Conservation (phyloP, 2,888 invertebrate species). For the Emmelina monodactyla region DNA sequence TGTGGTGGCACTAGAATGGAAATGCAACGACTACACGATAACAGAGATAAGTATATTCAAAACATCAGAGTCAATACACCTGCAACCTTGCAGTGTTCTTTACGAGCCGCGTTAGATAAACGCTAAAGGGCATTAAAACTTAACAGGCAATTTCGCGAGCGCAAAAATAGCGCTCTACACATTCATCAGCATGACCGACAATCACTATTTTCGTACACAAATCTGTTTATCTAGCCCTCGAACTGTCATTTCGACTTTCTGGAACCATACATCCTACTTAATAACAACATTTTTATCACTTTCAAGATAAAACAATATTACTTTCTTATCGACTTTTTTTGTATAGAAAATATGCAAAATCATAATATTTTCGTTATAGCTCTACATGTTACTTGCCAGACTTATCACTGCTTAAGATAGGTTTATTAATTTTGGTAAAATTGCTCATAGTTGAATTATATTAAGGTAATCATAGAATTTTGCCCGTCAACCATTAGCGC, state of each 20-base stretch:
- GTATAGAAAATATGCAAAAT: too few relatives aligned
- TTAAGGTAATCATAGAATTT: too few relatives aligned
- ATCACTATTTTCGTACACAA: not conserved
- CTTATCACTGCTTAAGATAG: too few relatives aligned
- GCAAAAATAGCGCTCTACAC: conserved; percentile 11
- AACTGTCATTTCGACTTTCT: too few relatives aligned
- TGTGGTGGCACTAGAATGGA: conserved; percentile 23
- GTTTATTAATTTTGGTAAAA: too few relatives aligned
- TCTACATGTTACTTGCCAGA: too few relatives aligned
- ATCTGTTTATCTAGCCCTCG: not conserved
- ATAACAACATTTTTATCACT: not conserved
- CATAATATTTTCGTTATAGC: too few relatives aligned
- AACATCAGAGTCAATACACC: conserved; percentile 61
- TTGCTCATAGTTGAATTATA: too few relatives aligned
- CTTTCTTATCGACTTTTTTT: conserved; percentile 1
- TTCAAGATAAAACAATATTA: not conserved
- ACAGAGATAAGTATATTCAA: conserved; percentile 55
- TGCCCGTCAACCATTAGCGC: too few relatives aligned
- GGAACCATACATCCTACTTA: too few relatives aligned
- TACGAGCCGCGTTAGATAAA: conserved; percentile 59
- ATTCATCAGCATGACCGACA: not conserved
- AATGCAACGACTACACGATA: conserved; percentile 43
- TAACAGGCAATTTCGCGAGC: conserved; percentile 27
- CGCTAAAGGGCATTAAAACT: conserved; percentile 51
- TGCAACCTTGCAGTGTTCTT: conserved; percentile 63